These are phyloP conservation scores for Ptychobarbus kaznakovi DNA, from an alignment of 2,797 vertebrate species.

Conservation along the genomic window DNA sequence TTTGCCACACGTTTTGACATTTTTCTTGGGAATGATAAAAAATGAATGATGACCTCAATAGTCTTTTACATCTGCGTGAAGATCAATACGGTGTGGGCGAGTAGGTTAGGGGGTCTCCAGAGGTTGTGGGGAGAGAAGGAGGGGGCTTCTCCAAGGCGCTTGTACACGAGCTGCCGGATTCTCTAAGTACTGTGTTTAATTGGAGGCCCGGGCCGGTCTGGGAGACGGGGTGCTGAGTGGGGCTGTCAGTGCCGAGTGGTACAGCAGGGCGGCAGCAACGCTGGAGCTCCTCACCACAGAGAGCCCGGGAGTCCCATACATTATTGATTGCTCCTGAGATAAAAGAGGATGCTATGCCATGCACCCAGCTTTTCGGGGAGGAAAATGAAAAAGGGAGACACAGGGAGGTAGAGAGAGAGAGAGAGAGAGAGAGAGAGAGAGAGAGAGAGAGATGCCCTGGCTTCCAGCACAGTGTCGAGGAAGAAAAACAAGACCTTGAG, in stretches of 20 bases:
- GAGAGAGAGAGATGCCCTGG: constrained; percentile 45
- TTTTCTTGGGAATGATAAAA: constrained; percentile 83
- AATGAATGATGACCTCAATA: constrained; percentile 86
- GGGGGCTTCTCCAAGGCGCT: constrained; percentile 64
- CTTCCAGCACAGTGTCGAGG: constrained; percentile 50
- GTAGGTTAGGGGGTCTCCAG: constrained; percentile 82
- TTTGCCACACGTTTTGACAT: constrained; percentile 82
- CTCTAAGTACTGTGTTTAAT: constrained; percentile 79
- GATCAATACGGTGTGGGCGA: constrained; percentile 85
- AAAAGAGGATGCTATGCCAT: constrained; percentile 72
- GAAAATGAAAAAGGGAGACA: constrained; percentile 44
- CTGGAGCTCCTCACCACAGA: constrained; percentile 71
- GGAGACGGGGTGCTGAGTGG: constrained; percentile 62
- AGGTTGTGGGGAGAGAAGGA: constrained; percentile 63
- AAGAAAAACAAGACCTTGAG: constrained; percentile 58
- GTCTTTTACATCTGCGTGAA: constrained; percentile 83
- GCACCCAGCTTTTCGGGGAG: constrained; percentile 57
- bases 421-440: constrained; percentile 16
- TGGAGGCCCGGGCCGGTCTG: constrained; percentile 67
- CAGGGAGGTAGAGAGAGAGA: neutral
- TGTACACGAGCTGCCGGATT: constrained; percentile 66
- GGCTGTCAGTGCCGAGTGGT: constrained; percentile 66
- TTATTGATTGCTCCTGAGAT: constrained; percentile 85
- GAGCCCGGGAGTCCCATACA: constrained; percentile 81
- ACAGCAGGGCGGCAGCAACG: constrained; percentile 47